Conservation (phyloP, 2,888 invertebrate genomes). For the Gandaritis pyraliata region DNA sequence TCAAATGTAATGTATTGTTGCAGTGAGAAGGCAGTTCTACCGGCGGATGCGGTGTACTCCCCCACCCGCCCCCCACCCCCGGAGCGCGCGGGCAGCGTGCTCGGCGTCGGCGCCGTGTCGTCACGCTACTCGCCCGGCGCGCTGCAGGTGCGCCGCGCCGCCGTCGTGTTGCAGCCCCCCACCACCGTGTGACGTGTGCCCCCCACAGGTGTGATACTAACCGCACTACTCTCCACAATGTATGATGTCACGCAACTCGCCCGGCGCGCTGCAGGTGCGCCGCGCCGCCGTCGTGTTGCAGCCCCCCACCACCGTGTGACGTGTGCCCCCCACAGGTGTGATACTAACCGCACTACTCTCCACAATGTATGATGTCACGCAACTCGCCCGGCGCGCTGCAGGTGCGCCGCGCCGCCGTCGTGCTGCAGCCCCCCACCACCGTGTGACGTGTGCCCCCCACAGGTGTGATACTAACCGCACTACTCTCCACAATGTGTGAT, state of each 20-base stretch:
- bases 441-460: constrained; percentile 67
- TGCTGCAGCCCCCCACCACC: constrained; percentile 94
- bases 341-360: constrained; percentile 40
- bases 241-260: constrained; percentile 82
- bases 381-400: constrained; percentile 91
- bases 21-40: constrained; percentile 86
- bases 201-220: constrained; percentile 57
- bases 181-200: constrained; percentile 86
- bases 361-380: constrained; percentile 56
- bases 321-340: constrained; percentile 58
- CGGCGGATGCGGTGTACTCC: constrained; percentile 90
- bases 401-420: constrained; percentile 95
- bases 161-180: constrained; percentile 94
- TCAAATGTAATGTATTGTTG: neutral
- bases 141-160: constrained; percentile 95
- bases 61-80: constrained; percentile 68
- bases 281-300: constrained; percentile 95
- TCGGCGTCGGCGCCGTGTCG: constrained; percentile 64
- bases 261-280: constrained; percentile 94
- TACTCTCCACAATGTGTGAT: neutral
- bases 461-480: constrained; percentile 55
- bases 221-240: constrained; percentile 17
- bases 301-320: constrained; percentile 91
- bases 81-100: constrained; percentile 82
- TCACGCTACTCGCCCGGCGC: constrained; percentile 88